Percentiles rank a stretch among this genome's conserved stretches.
These are phyloP conservation scores for Andrena marginata DNA, from an alignment of 2,888 invertebrate species.

Conservation along the genomic window DNA sequence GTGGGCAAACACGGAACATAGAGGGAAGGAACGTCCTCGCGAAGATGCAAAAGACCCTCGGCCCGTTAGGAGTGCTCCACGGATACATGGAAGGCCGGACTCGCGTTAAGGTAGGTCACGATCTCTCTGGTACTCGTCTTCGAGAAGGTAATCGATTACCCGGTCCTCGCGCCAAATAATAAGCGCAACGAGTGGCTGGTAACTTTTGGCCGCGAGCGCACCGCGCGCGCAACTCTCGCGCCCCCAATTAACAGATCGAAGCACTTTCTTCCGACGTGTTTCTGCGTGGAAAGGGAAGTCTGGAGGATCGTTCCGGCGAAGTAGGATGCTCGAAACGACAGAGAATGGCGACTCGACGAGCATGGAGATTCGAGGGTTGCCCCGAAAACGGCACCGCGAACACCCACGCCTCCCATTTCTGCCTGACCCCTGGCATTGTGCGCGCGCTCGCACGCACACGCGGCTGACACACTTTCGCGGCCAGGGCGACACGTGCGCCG, in stretches of 20 bases:
- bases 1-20: slow-evolving; percentile 65
- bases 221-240: too few relatives aligned
- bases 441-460: slow-evolving; percentile 60
- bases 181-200: too few relatives aligned
- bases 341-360: background rate
- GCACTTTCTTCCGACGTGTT: background rate
- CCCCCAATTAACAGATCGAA: too few relatives aligned
- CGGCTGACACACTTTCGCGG: slow-evolving; percentile 69
- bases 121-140: background rate
- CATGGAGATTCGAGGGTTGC: slow-evolving; percentile 57
- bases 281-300: background rate
- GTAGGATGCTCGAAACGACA: background rate
- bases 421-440: slow-evolving; percentile 51
- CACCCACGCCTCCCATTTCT: slow-evolving; percentile 61
- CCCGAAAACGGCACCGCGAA: slow-evolving; percentile 46
- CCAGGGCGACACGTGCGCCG: slow-evolving; percentile 67
- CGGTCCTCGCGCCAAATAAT: background rate
- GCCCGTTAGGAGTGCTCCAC: slow-evolving; percentile 89
- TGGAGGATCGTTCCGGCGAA: background rate
- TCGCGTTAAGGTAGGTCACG: slow-evolving; percentile 88
- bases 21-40: slow-evolving; percentile 86
- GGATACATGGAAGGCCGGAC: slow-evolving; percentile 88
- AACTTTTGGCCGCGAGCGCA: too few relatives aligned
- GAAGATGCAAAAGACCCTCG: slow-evolving; percentile 86
- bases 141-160: too few relatives aligned